Conservation (phyloP, 2,797 vertebrate genomes). For the Lacerta bilineata region DNA sequence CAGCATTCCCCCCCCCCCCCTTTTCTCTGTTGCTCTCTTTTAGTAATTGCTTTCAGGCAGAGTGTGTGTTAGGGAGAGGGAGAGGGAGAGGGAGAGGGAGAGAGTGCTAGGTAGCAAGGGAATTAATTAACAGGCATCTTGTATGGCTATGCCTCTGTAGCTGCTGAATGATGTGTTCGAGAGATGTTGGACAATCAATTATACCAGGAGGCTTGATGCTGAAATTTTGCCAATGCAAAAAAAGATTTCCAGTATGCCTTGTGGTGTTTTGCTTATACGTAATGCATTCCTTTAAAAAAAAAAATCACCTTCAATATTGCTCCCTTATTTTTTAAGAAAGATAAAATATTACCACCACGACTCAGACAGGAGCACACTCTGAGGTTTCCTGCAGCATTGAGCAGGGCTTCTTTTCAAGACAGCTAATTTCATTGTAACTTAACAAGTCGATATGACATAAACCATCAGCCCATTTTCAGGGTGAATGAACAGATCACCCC, state of each 20-base stretch:
- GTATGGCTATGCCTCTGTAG: neutral
- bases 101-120: constrained; percentile 1
- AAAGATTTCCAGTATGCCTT: constrained; percentile 6
- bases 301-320: neutral
- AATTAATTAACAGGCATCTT: constrained; percentile 17
- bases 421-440: neutral
- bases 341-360: neutral
- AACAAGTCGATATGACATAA: neutral
- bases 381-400: neutral
- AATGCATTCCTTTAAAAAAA: neutral
- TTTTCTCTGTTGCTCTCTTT: neutral
- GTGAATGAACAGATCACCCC: neutral
- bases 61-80: neutral
- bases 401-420: neutral
- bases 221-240: constrained; percentile 12
- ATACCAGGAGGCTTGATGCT: neutral
- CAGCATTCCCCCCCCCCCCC: too few species aligned
- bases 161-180: neutral
- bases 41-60: neutral
- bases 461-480: neutral
- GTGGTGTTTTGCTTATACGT: neutral
- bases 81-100: neutral
- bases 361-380: neutral
- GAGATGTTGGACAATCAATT: constrained; percentile 16
- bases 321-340: neutral